Conservation (phyloP, 2,888 invertebrate genomes). For the Agonum fuliginosum region DNA sequence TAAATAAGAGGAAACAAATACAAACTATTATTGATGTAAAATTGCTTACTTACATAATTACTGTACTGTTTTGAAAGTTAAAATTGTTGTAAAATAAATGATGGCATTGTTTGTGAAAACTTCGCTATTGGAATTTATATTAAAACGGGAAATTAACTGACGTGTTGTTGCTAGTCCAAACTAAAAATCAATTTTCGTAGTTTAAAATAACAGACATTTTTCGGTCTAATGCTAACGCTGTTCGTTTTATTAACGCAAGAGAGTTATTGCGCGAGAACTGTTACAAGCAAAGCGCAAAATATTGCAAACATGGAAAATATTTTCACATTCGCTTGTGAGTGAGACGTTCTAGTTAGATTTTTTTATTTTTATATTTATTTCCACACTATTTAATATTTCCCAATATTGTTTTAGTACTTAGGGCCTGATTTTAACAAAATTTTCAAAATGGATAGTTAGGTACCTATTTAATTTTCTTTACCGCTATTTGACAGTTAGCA, state of each 20-base stretch:
- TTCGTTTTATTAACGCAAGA: not conserved
- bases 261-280: not conserved
- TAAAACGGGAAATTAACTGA: not conserved
- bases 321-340: not conserved
- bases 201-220: not conserved
- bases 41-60: too few species aligned
- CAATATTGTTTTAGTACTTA: too few species aligned
- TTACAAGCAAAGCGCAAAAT: not conserved
- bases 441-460: too few species aligned
- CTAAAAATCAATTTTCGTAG: not conserved
- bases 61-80: not conserved
- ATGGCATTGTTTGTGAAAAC: not conserved
- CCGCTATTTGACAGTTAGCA: too few species aligned
- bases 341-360: too few species aligned
- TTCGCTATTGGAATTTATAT: not conserved
- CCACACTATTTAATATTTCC: too few species aligned
- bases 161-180: not conserved
- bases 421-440: too few species aligned
- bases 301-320: not conserved
- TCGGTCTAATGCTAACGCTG: not conserved
- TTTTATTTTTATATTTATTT: too few species aligned
- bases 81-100: not conserved
- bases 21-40: too few species aligned
- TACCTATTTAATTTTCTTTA: too few species aligned
- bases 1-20: too few species aligned